phyloP scores from a whole-genome alignment of 2,113 vertebrate genomes.

The Ptilonorhynchus violaceus region DNA sequence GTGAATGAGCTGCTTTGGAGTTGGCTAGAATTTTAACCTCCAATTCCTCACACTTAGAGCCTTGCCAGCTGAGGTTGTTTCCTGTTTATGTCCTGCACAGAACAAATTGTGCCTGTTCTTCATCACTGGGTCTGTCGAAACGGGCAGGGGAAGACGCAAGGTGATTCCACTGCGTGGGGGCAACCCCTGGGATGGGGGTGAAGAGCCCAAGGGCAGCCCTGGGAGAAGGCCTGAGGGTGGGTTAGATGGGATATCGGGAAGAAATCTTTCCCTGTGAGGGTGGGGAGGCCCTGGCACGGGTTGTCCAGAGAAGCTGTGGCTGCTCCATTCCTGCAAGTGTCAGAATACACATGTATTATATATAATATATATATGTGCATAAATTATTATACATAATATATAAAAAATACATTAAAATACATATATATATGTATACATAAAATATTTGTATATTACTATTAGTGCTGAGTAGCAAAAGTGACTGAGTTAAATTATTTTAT shows the following conservation, averaged over 20 bases:
- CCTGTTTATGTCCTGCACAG: background rate
- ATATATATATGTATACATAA: background rate
- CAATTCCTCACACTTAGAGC: background rate
- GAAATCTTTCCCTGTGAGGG: background rate
- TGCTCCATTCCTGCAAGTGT: background rate
- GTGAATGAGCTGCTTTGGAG: background rate
- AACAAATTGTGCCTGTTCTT: background rate
- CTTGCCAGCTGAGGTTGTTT: background rate
- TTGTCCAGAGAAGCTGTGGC: background rate
- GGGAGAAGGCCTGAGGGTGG: too few species aligned
- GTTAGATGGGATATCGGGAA: background rate
- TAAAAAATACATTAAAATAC: too few species aligned
- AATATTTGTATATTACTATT: background rate
- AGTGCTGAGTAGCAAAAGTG: background rate
- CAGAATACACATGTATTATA: too few species aligned
- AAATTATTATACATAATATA: too few species aligned
- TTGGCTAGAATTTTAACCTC: background rate
- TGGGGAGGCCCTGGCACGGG: background rate
- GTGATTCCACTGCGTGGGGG: too few species aligned
- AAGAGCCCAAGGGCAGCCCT: background rate
- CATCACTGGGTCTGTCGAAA: background rate
- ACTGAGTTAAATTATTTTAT: background rate
- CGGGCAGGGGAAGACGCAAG: background rate
- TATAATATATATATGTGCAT: too few species aligned
- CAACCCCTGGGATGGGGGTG: too few species aligned